Base-by-base conservation (phyloP, 2,888 invertebrate species). In the Aleiodes leptofemur region DNA sequence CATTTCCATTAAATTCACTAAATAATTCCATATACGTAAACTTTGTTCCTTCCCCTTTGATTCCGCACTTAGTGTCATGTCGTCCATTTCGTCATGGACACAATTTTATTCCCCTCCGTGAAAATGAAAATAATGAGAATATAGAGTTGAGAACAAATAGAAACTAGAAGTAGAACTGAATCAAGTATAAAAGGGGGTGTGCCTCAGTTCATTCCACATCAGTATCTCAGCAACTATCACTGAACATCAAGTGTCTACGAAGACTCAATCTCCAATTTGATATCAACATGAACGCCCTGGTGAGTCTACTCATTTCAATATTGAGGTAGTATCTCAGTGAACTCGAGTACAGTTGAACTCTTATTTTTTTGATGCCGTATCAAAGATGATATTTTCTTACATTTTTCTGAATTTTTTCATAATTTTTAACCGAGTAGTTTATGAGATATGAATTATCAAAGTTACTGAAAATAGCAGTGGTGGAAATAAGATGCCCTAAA, bases 201-300 rank as follows among this genome's bases (percentile, higher is more conserved):
- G 80, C 80, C 82, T 78, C 76, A 48, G 43, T 82, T 75, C 61
- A 72, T 80, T 81, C 81, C 73, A 76, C 84, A 87, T 85, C 86
- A 87, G 87, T 87, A 82, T 80, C 81, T 69, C 81, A 76, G 78
- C 78, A 79, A 79, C 83, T 72, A 83, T 83, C 83, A 77, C 72
- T 74, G 72, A 70, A 70, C 79, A 78, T 72, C 57, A 76, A 31
- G 66, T 43, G 57, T 50, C n/a, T 1, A 16, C 48, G 56, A 64
- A 23, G 48, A 16, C 51, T 70, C 72, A 72, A 78, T 76, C 68
- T 72, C 70, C 29, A 68, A 51, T 7, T 50, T 13, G 8, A 51
- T 31, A 76, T 77, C 84, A 79, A 73, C 84, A 87, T 87, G 87
- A 87, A 84, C 77, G 80, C 83, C 69, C 71, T 86, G 77, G 87